These are phyloP conservation scores for Botia almorhae DNA, from an alignment of 2,797 vertebrate species.

Conservation along the genomic window DNA sequence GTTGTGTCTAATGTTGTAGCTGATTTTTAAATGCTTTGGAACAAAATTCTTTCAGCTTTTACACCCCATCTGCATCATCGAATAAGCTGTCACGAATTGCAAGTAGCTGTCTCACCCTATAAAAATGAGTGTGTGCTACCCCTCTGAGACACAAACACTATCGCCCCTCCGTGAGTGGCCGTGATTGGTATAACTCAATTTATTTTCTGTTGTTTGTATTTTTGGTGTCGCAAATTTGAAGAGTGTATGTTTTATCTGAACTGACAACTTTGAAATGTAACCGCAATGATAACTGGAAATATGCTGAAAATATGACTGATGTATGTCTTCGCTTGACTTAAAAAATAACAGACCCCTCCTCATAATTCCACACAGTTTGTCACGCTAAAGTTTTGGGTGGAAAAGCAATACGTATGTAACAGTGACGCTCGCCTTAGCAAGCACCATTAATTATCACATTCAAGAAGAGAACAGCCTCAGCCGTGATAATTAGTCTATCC, in stretches of 20 bases:
- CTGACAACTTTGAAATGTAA: background rate
- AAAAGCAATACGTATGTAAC: slow-evolving; percentile 11
- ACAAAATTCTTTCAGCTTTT: background rate
- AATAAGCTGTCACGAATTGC: slow-evolving; percentile 3
- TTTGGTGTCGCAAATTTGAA: background rate
- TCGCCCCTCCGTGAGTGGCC: background rate
- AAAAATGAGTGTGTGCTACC: background rate
- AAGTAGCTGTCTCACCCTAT: background rate
- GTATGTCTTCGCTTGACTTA: too few species aligned
- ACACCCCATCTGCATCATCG: background rate
- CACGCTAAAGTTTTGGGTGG: background rate
- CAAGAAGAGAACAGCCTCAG: slow-evolving; percentile 12
- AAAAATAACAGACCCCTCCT: background rate
- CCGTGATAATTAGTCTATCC: slow-evolving; percentile 12
- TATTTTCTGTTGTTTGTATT: slow-evolving; percentile 12
- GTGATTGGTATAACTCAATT: slow-evolving; percentile 14
- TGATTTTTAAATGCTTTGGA: too few species aligned
- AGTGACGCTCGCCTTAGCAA: slow-evolving; percentile 19
- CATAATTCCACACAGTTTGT: background rate
- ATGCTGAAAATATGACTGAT: background rate
- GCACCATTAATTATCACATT: slow-evolving; percentile 27
- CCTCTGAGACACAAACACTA: background rate
- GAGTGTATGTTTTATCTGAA: background rate
- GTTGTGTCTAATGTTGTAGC: background rate
- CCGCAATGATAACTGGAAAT: background rate